Evolutionary conservation across 64 coral and sea anemone species (phyloP).

Genomic region (Montipora foliosa): DNA sequence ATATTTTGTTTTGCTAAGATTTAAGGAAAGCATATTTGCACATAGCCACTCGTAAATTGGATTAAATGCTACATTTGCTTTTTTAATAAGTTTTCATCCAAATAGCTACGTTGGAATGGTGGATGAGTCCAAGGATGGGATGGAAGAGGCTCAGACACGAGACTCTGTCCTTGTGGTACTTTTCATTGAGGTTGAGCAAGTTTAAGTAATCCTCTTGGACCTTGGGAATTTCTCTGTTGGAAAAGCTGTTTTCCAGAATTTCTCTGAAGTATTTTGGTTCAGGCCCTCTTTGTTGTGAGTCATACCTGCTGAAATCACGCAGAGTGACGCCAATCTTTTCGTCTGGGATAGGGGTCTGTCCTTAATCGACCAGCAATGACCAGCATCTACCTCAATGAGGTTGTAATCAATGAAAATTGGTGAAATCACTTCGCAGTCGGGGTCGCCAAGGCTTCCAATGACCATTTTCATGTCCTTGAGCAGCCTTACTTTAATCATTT

Average conservation of each 20-base stretch:
- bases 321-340: no score
- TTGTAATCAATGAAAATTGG: conserved; percentile 31
- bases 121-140: neutral
- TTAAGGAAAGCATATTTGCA: no score
- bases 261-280: no score
- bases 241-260: no score
- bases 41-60: no score
- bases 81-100: no score
- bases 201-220: conserved; percentile 34
- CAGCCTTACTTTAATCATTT: conserved; percentile 62
- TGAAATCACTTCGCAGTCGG: no score
- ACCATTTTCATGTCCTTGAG: neutral
- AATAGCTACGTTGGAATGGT: no score
- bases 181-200: conserved; percentile 32
- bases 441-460: neutral
- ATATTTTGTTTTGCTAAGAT: no score
- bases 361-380: neutral
- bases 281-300: neutral
- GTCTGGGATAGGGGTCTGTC: no score
- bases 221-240: neutral
- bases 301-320: neutral
- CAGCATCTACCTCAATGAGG: conserved; percentile 41
- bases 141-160: neutral
- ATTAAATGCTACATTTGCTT: no score
- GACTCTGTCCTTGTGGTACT: conserved; percentile 27